These are phyloP conservation scores for Seira ritae DNA, from an alignment of 2,888 invertebrate species.

Conservation along the genomic window DNA sequence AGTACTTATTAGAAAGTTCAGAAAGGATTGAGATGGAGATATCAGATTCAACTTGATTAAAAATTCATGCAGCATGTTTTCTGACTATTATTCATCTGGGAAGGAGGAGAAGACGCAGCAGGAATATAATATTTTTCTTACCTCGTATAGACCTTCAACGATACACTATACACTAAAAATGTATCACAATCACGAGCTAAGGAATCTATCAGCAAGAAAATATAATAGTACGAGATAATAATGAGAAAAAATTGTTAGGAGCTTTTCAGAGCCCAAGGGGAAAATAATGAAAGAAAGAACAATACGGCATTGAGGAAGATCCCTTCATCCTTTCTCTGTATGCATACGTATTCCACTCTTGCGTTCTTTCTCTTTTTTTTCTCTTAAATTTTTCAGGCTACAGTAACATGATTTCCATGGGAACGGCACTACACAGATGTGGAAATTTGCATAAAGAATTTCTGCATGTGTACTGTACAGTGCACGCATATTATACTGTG, in stretches of 20 bases:
- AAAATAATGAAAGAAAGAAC: conserved; percentile 50
- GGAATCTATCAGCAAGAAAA: neutral
- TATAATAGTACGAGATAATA: conserved; percentile 43
- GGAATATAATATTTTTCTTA: conserved; percentile 32
- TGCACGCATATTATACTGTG: no score
- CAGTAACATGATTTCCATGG: conserved; percentile 17
- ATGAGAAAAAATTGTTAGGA: conserved; percentile 50
- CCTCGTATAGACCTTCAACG: conserved; percentile 28
- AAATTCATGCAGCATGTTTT: conserved; percentile 45
- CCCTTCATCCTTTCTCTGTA: conserved; percentile 32
- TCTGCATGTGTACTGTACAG: no score
- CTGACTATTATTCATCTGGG: conserved; percentile 49
- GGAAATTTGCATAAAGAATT: no score
- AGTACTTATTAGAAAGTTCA: no score
- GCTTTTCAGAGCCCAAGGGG: conserved; percentile 39
- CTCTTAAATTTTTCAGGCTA: conserved; percentile 22
- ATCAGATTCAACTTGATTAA: conserved; percentile 40
- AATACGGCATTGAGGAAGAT: conserved; percentile 48
- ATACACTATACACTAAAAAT: neutral
- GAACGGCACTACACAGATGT: neutral
- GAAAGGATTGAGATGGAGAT: no score
- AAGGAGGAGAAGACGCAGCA: conserved; percentile 18
- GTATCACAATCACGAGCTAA: neutral
- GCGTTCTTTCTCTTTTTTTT: neutral
- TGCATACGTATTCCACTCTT: conserved; percentile 5